Percentiles rank a stretch among this genome's conserved stretches.
phyloP scores from a whole-genome alignment of 2,888 invertebrate genomes.

The Melangyna quadrimaculata region DNA sequence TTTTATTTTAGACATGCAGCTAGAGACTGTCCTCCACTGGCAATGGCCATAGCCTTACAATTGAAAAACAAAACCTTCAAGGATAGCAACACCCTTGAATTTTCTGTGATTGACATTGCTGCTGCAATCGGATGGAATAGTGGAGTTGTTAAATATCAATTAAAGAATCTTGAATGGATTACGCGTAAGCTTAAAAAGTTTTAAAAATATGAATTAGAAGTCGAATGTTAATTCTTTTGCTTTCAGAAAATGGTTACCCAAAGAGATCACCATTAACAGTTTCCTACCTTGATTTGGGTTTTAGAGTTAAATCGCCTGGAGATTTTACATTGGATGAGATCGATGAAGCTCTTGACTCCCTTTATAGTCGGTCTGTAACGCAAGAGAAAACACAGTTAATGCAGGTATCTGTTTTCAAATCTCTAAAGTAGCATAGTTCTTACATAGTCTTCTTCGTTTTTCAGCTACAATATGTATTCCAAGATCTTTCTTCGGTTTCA shows the following conservation, averaged over 20 bases:
- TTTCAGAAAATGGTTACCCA: conserved; percentile 83
- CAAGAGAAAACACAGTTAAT: conserved; percentile 90
- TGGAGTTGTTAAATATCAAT: conserved; percentile 92
- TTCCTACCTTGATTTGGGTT: conserved; percentile 90
- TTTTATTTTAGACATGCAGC: conserved; percentile 82
- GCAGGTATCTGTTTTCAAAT: conserved; percentile 83
- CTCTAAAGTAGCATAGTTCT: not conserved
- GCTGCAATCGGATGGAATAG: conserved; percentile 95
- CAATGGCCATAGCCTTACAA: conserved; percentile 92
- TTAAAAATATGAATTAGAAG: not conserved
- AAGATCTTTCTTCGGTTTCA: conserved; percentile 79
- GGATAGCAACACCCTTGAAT: conserved; percentile 85
- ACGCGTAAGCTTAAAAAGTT: conserved; percentile 80
- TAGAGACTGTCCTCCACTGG: conserved; percentile 89
- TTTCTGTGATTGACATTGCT: conserved; percentile 93
- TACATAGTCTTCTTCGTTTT: not conserved
- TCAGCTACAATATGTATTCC: conserved; percentile 79
- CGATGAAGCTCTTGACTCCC: conserved; percentile 89
- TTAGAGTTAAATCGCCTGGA: conserved; percentile 91
- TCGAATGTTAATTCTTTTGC: not conserved
- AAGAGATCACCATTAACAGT: conserved; percentile 90
- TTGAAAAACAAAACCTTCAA: conserved; percentile 84
- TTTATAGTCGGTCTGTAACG: conserved; percentile 86
- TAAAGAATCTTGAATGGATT: conserved; percentile 94
- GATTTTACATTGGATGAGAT: conserved; percentile 89